Conservation (phyloP, 2,888 invertebrate species). For the Cancer borealis region DNA sequence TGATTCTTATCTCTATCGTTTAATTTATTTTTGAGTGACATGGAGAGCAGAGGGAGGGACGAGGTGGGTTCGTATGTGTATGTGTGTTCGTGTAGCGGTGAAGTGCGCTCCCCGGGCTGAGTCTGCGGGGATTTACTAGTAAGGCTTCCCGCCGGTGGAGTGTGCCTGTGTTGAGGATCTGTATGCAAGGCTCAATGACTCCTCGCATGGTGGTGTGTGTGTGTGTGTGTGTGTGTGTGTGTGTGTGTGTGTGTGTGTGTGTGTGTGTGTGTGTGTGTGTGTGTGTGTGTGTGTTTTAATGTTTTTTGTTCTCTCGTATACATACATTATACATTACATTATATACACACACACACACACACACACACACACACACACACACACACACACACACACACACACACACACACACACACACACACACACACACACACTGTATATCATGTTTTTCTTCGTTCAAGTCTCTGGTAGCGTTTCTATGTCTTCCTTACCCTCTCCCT, state of each 20-base stretch:
- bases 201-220: background rate
- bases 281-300: background rate
- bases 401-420: background rate
- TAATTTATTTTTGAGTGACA: no score
- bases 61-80: background rate
- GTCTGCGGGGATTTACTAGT: background rate
- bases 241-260: background rate
- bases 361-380: no score
- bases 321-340: no score
- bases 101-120: background rate
- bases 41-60: no score
- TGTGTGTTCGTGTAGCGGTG: background rate
- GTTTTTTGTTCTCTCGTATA: no score
- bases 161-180: background rate
- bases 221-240: conserved; percentile 2
- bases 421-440: background rate
- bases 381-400: no score
- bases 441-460: background rate
- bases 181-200: background rate
- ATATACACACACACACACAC: no score
- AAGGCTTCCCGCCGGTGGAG: background rate
- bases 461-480: background rate
- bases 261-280: background rate
- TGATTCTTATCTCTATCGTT: no score
- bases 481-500: background rate